Base-by-base conservation (phyloP, 2,113 vertebrate genomes). In the Tor tambroides region DNA sequence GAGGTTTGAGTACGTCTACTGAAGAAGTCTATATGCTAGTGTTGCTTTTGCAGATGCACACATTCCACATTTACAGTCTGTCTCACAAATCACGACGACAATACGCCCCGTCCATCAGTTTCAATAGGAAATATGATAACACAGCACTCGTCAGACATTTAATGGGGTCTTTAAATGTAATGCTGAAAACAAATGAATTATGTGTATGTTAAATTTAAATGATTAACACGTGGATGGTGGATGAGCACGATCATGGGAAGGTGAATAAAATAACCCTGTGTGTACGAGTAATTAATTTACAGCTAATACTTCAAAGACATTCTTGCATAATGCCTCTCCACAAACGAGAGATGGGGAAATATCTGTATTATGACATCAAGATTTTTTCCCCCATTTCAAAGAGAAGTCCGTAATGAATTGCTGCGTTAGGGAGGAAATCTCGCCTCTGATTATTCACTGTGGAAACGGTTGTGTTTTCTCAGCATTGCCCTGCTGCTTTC, bases 401-500 rank as follows among this genome's bases (percentile, higher is more conserved):
- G 4, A 65, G 35, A 80, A 65, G 80, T 35, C 6, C 35, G 7
- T 46, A 38, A 75, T 69, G 38, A 83, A 83, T 32, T 7, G 61
- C 63, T 49, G 41, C 19, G n/a, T 30, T 21, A 21, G 63, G 19
- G 17, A 49, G 61, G 63, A 83, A 51, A 7, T 83, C 80, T 69
- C 43, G 5, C 80, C 80, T 83, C 28, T 83, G 80, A 83, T 83
- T 83, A 83, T 83, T 83, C 80, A 49, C 79, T 17, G 38, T 65
- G 35, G 56, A 65, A 30, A 35, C 23, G 49, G 23, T 56, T 81
- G 85, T 81, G 78, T 74, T 81, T 26, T 79, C 85, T 81, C 79
- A 72, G 65, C 78, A 41, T 59, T 14, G 56, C 23, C 54, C 65
- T 77, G 82, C 79, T 88, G 87, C 56, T 78, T 74, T 85, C 83